These are phyloP conservation scores for Peromyscus eremicus DNA, from an alignment of 2,797 vertebrate genomes.

Conservation along the genomic window DNA sequence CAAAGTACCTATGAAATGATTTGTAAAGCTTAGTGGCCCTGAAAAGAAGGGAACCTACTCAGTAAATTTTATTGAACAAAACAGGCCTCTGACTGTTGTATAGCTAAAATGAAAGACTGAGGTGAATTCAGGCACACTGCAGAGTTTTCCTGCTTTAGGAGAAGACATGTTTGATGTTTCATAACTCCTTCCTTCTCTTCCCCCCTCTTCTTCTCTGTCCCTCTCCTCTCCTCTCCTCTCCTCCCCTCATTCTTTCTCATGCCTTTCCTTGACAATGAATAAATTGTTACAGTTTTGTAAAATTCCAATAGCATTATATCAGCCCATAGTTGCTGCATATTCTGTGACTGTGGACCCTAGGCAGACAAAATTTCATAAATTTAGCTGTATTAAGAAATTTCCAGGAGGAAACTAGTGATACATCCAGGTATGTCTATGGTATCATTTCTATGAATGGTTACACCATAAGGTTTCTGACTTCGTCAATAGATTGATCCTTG, in stretches of 20 bases:
- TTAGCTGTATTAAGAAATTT: not conserved
- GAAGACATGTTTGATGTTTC: not conserved
- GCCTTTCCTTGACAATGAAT: not conserved
- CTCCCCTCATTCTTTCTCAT: not conserved
- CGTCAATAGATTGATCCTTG: not conserved
- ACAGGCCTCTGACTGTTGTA: not conserved
- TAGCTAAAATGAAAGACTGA: slow-evolving; percentile 28
- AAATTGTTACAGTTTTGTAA: not conserved
- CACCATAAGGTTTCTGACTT: not conserved
- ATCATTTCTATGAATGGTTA: not conserved
- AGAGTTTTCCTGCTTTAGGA: not conserved
- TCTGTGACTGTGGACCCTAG: not conserved
- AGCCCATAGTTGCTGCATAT: not conserved
- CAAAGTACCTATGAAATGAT: not conserved
- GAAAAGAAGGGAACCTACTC: not conserved
- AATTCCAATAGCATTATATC: not conserved
- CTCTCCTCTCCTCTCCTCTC: not conserved
- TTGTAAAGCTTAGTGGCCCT: not conserved
- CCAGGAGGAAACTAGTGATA: not conserved
- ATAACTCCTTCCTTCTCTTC: not conserved
- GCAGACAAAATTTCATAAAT: not conserved
- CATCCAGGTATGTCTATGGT: not conserved
- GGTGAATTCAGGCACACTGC: not conserved
- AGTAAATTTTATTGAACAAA: slow-evolving; percentile 38
- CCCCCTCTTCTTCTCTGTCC: no score